Percentiles rank a stretch among this genome's conserved stretches.
These are phyloP conservation scores for Caranx melampygus DNA, from an alignment of 2,113 vertebrate species.

Conservation along the genomic window DNA sequence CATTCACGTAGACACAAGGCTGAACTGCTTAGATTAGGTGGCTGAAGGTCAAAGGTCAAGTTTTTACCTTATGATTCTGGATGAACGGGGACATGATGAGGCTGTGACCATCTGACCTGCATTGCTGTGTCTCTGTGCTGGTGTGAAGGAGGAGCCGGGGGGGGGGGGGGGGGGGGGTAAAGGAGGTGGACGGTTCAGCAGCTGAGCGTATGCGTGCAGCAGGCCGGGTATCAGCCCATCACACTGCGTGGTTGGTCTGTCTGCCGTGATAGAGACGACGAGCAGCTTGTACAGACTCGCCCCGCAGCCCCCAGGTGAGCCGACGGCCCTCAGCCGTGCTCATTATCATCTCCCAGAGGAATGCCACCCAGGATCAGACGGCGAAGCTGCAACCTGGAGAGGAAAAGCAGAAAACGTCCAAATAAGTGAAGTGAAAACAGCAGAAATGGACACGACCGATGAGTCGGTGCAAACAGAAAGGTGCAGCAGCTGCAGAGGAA, in stretches of 20 bases:
- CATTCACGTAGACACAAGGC: too few species aligned
- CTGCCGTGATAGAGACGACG: constrained; percentile 36
- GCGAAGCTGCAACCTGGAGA: constrained; percentile 31
- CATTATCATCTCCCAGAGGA: constrained; percentile 69
- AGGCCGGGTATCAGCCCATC: constrained; percentile 60
- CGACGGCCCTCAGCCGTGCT: constrained; percentile 45
- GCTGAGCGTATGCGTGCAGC: constrained; percentile 19
- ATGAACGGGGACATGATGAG: too few species aligned
- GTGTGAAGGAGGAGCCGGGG: neutral
- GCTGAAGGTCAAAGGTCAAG: too few species aligned
- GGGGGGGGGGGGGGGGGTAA: neutral
- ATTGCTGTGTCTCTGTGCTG: too few species aligned
- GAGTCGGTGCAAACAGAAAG: neutral
- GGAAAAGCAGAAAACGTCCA: constrained; percentile 34
- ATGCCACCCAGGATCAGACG: constrained; percentile 63
- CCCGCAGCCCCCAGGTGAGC: constrained; percentile 60
- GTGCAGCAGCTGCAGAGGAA: neutral
- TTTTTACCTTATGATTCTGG: too few species aligned
- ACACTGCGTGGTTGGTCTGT: constrained; percentile 36
- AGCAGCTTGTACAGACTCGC: constrained; percentile 64
- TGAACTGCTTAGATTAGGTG: too few species aligned
- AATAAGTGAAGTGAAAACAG: neutral
- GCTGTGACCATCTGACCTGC: too few species aligned
- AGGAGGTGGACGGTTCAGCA: neutral
- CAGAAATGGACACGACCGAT: neutral